Conservation (phyloP, 2,113 vertebrate species). For the Trogon surrucura region DNA sequence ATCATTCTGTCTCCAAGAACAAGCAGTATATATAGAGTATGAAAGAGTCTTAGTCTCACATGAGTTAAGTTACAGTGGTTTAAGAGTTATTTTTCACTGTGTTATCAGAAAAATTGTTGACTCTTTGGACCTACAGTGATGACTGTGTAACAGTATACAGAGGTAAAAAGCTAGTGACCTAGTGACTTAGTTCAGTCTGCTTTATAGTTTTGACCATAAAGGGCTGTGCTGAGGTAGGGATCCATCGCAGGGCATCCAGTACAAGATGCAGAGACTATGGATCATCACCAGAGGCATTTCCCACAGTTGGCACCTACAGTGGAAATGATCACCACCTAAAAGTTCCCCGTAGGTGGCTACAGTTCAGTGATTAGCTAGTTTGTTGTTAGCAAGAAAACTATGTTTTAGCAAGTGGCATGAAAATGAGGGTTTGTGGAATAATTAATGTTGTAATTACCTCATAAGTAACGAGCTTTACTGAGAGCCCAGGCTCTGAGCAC, state of each 20-base stretch:
- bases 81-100: background rate
- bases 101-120: background rate
- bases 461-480: background rate
- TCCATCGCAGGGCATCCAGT: background rate
- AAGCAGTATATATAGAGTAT: background rate
- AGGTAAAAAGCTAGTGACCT: background rate
- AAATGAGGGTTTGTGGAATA: background rate
- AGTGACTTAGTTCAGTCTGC: background rate
- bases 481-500: background rate
- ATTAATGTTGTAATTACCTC: background rate
- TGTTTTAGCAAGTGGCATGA: background rate
- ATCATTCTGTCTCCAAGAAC: background rate
- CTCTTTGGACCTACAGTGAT: background rate
- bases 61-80: background rate
- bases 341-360: background rate
- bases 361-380: background rate
- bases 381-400: background rate
- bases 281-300: background rate
- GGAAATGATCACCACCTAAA: background rate
- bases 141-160: background rate
- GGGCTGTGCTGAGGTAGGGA: fast-evolving
- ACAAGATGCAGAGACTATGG: background rate
- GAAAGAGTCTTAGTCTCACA: background rate
- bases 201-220: background rate
- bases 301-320: background rate